Percentiles rank a stretch among this genome's conserved stretches.
Conservation (phyloP, 2,888 invertebrate species). For the Tenthredo amoena region DNA sequence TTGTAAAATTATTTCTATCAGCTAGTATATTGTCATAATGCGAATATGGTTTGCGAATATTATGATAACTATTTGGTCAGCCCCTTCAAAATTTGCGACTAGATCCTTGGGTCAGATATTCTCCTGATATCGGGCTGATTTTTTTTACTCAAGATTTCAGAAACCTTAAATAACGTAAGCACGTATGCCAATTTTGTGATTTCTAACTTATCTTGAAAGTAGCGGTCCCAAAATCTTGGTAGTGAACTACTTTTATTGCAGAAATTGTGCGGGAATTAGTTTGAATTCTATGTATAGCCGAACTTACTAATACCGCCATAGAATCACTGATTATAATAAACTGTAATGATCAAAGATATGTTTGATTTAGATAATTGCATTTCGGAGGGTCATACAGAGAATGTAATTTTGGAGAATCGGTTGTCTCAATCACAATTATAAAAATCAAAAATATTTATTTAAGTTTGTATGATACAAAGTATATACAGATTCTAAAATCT, state of each 20-base stretch:
- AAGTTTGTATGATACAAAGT: constrained; percentile 70
- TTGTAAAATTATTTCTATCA: too few species aligned
- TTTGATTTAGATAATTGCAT: neutral
- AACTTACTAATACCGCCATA: neutral
- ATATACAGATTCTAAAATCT: constrained; percentile 68
- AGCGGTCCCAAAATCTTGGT: neutral
- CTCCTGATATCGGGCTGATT: too few species aligned
- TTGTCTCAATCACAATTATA: constrained; percentile 60
- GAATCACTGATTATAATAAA: neutral
- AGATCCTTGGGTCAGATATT: too few species aligned
- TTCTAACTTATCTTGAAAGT: too few species aligned
- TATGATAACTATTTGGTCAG: too few species aligned
- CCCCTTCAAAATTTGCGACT: too few species aligned
- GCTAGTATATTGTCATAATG: too few species aligned
- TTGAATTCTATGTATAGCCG: neutral
- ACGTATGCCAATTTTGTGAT: too few species aligned
- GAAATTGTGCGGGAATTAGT: neutral
- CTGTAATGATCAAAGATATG: neutral
- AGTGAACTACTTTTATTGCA: neutral
- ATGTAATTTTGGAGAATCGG: constrained; percentile 7
- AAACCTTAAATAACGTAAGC: too few species aligned
- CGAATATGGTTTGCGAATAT: too few species aligned
- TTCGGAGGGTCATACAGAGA: neutral
- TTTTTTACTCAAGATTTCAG: too few species aligned
- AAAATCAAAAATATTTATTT: constrained; percentile 77